A percentile compares a stretch with the other conserved stretches of the same genome.
These are phyloP conservation scores for Hedya salicella DNA, from an alignment of 2,888 invertebrate species.

Conservation along the genomic window DNA sequence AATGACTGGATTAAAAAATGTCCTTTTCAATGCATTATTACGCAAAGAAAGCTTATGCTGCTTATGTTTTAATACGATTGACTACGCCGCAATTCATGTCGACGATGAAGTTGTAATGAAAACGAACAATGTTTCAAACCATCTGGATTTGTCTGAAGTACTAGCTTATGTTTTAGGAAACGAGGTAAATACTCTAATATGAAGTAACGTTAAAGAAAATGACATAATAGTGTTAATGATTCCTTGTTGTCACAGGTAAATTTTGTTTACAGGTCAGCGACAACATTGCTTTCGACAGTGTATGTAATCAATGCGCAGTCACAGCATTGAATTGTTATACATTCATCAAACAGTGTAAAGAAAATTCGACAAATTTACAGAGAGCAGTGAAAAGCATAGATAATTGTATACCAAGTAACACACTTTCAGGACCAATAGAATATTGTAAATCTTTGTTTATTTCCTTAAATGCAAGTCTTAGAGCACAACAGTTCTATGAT, in stretches of 20 bases:
- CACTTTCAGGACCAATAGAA: slow-evolving; percentile 34
- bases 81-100: slow-evolving; percentile 14
- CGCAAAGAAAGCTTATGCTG: slow-evolving; percentile 33
- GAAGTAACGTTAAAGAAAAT: no score
- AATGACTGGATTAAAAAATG: slow-evolving; percentile 22
- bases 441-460: slow-evolving; percentile 36
- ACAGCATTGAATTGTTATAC: slow-evolving; percentile 49
- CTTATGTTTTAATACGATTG: slow-evolving; percentile 36
- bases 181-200: slow-evolving; percentile 15
- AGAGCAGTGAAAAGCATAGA: slow-evolving; percentile 44
- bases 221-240: no score
- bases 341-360: slow-evolving; percentile 53
- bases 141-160: slow-evolving; percentile 31
- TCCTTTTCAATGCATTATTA: slow-evolving; percentile 15
- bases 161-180: slow-evolving; percentile 30
- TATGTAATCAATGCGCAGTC: slow-evolving; percentile 52
- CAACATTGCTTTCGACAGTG: slow-evolving; percentile 27
- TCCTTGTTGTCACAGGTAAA: background rate
- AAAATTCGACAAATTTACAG: slow-evolving; percentile 46
- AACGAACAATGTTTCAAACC: slow-evolving; percentile 19
- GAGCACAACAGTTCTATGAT: slow-evolving; percentile 23
- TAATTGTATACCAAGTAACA: slow-evolving; percentile 45
- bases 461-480: slow-evolving; percentile 11
- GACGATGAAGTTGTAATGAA: slow-evolving; percentile 36
- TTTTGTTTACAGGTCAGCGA: slow-evolving; percentile 50